Evolutionary conservation across 2,888 invertebrate species (phyloP), one percentile per base, ranked within the genome.

Genomic region (Meloe dianella): DNA sequence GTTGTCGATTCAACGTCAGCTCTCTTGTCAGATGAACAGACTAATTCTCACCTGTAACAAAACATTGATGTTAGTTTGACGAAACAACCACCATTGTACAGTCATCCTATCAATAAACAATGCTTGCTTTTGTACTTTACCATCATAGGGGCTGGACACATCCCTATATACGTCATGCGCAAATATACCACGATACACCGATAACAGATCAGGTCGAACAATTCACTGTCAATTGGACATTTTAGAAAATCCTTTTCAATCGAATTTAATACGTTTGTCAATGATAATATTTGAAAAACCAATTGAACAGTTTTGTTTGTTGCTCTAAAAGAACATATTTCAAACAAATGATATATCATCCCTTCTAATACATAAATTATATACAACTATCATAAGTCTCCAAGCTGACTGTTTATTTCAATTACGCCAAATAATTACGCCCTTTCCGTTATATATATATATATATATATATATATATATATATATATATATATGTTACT

Each of bases 141-240:
- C 56, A 63, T 67, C 68, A 57, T 63, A 64, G 63, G 70, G 64
- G 68, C 67, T 68, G 68, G 69, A 38, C 35, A 47, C 30, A 59
- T 59, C 68, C 69, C 74, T 71, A 74, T 73, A 71, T 67, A 69
- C 72, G 73, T 71, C 75, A 75, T 70, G 68, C 67, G 72, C 69
- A 51, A 51, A 51, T 51, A 51, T 69, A 73, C 69, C 66, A 69
- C 70, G 30, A 61, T 64, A 70, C 69, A 70, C 67, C 64, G 56
- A 62, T 27, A 35, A 38, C 58, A 58, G n/a, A 2, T 35, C 22
- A 59, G 59, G 35, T 59, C 57, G 22, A n/a, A 41, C 14, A 35
- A 35, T 35, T 12, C 35, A 35, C 14, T 35, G 35, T 14, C 20
- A 20, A 22, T 47, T 47, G 47, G 20, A 20, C 20, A 5, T 47